Percentiles rank a stretch among this genome's conserved stretches.
Evolutionary conservation across 2,888 invertebrate species (phyloP).

Genomic region (Idaea straminata): DNA sequence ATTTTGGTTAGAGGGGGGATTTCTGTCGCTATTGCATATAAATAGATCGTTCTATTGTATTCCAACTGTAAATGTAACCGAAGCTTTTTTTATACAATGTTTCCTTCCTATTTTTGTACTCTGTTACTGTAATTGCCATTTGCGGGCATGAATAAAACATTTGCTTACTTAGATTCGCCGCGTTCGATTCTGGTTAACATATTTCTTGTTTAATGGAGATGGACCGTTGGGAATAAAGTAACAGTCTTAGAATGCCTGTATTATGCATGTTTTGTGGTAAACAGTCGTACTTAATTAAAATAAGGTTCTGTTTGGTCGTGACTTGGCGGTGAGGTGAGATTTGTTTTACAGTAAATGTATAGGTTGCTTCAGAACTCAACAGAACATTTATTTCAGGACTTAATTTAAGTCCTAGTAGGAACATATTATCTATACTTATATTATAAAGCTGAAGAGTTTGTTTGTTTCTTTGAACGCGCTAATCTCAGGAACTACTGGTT

Average conservation of each 20-base stretch:
- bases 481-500: too few species aligned
- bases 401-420: too few species aligned
- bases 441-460: too few species aligned
- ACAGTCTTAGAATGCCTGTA: conserved; percentile 23
- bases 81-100: conserved; percentile 14
- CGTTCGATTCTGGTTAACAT: conserved; percentile 60
- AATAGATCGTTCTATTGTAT: conserved; percentile 4
- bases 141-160: conserved; percentile 69
- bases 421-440: too few species aligned
- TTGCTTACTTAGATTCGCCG: conserved; percentile 60
- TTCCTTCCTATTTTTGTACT: conserved; percentile 27
- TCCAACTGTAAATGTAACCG: conserved; percentile 23
- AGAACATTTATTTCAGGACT: too few species aligned
- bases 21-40: conserved; percentile 7
- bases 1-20: not conserved
- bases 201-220: conserved; percentile 56
- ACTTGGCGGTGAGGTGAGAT: conserved; percentile 3
- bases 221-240: conserved; percentile 47
- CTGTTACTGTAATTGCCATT: conserved; percentile 67
- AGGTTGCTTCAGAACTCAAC: too few species aligned
- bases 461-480: too few species aligned
- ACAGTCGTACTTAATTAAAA: conserved; percentile 17
- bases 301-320: conserved; percentile 7
- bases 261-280: conserved; percentile 24
- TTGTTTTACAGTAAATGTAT: not conserved